A percentile compares a stretch with the other conserved stretches of the same genome.
phyloP scores from a whole-genome alignment of 2,113 vertebrate genomes.

The Bubalus kerabau region DNA sequence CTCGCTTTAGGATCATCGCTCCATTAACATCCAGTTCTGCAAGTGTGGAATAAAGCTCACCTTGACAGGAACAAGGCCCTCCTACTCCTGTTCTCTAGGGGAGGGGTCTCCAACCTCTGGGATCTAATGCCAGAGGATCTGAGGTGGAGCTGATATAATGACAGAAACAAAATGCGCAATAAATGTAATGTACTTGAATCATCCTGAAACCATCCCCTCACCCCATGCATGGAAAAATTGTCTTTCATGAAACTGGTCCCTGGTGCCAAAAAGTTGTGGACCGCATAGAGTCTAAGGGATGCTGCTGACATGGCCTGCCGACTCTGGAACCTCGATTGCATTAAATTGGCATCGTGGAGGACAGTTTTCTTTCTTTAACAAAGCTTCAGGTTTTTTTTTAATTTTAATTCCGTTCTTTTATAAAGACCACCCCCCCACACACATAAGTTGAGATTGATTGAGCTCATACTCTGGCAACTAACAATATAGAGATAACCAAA shows the following conservation, averaged over 20 bases:
- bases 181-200: neutral
- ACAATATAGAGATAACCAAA: neutral
- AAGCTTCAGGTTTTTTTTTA: neutral
- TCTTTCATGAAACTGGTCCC: neutral
- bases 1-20: neutral
- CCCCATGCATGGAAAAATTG: neutral
- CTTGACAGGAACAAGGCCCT: too few species aligned
- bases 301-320: too few species aligned
- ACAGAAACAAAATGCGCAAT: neutral
- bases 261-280: neutral
- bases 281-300: neutral
- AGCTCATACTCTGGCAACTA: neutral
- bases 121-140: neutral
- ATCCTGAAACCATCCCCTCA: neutral
- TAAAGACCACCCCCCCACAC: neutral
- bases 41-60: neutral
- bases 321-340: neutral
- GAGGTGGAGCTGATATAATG: neutral
- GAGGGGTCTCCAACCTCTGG: neutral
- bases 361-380: neutral
- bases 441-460: neutral
- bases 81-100: neutral
- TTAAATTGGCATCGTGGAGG: neutral
- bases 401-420: neutral
- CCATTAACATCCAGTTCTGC: neutral